Conservation (phyloP, 2,888 invertebrate species). For the Horisme vitalbata region DNA sequence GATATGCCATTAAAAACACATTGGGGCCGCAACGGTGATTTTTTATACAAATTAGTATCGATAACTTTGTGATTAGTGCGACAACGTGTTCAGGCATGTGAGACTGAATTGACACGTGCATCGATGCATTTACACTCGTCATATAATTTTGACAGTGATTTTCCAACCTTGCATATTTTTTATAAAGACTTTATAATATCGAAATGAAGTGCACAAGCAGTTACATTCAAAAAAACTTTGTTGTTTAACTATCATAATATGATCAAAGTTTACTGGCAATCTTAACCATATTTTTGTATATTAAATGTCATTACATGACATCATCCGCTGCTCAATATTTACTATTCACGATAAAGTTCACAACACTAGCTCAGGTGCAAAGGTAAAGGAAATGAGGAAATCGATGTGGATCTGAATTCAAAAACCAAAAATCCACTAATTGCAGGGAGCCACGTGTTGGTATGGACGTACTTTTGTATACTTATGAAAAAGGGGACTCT, state of each 20-base stretch:
- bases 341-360: background rate
- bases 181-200: background rate
- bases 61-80: constrained; percentile 39
- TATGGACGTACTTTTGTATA: constrained; percentile 6
- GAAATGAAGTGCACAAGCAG: background rate
- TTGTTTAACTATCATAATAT: too few relatives aligned
- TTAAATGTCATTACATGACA: too few relatives aligned
- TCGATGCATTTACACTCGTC: background rate
- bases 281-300: too few relatives aligned
- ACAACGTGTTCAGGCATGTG: constrained; percentile 7
- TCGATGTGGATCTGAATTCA: background rate
- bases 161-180: background rate
- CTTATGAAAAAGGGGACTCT: too few relatives aligned
- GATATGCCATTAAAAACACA: constrained; percentile 56
- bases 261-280: too few relatives aligned
- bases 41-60: constrained; percentile 46
- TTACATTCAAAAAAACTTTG: background rate
- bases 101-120: constrained; percentile 5
- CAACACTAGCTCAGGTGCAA: constrained; percentile 11
- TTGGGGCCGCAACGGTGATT: constrained; percentile 51
- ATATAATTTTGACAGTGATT: background rate
- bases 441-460: constrained; percentile 5
- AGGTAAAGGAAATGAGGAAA: constrained; percentile 9
- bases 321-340: background rate
- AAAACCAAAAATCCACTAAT: constrained; percentile 12